Evolutionary conservation across 64 coral and sea anemone species (phyloP), one percentile per base, ranked within the genome.

Genomic region (Orbicella faveolata): DNA sequence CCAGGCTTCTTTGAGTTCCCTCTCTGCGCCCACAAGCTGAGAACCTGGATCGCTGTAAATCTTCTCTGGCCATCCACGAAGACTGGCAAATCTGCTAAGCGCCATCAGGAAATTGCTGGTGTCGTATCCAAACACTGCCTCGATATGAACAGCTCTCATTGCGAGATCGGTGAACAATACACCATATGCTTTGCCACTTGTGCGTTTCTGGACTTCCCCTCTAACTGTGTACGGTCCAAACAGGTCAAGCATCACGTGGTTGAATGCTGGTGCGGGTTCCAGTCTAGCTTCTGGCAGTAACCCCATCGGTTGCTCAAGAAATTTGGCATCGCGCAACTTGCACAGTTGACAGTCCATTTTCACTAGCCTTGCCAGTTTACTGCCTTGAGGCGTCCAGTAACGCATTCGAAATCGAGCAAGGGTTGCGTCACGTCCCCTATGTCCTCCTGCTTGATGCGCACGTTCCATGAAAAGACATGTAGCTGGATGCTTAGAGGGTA

Each of bases 11-110:
- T 85, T 77, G 33, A 95, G 73, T 4, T 92, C 89, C 30, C 79
- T 76, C 18, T 78, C 73, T 72, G 94, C 79, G n/a, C 94, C 90
- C 1, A 92, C 87, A 72, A 92, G 52, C 48, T 92, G 63, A 3
- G 88, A 94, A 51, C 93, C 88, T 63, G 82, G 88, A 80, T 93
- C 91, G 25, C 86, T 93, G 78, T 89, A 94, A 69, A 90, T 85
- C 54, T 54, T 86, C 80, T 86, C 88, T 17, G 88, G 81, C 80
- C 93, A 90, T n/a, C 88, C 88, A 41, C 88, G 81, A 21, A 94
- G 34, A 81, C 93, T 87, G 35, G 88, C 81, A 39, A 94, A 94
- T 79, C 93, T 90, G 81, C 93, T 94, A 2, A 94, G 44, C 2
- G 87, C 73, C 93, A 93, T 82, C 37, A 93, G 92, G 44, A 89